Conservation (phyloP, 2,113 vertebrate genomes). For the Patagioenas fasciata region DNA sequence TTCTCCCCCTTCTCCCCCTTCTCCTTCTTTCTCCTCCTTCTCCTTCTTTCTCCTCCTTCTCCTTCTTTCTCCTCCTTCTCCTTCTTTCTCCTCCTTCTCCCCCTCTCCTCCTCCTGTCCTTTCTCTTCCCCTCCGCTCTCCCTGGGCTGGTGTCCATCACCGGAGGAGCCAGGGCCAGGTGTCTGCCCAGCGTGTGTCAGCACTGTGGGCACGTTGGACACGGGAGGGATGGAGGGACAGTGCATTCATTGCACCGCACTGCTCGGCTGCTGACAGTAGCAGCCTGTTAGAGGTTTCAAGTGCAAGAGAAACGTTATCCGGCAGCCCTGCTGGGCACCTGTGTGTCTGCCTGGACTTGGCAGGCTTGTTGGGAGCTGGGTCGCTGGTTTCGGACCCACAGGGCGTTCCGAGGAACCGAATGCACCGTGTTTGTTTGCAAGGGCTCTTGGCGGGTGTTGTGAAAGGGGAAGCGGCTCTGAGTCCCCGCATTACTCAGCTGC, state of each 20-base stretch:
- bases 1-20: no score
- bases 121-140: no score
- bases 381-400: not conserved
- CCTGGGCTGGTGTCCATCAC: accelerated
- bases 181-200: not conserved
- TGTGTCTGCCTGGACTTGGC: not conserved
- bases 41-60: no score
- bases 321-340: no score
- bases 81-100: no score
- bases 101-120: no score
- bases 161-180: accelerated
- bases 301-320: not conserved
- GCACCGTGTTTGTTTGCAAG: conserved; percentile 20
- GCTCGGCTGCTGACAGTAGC: not conserved
- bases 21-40: no score
- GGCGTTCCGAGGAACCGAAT: conserved; percentile 18
- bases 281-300: no score
- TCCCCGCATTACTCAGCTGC: not conserved
- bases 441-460: not conserved
- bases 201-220: not conserved
- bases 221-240: not conserved
- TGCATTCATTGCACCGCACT: accelerated
- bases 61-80: no score
- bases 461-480: conserved; percentile 50
- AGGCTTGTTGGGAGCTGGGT: not conserved